Evolutionary conservation across 2,888 invertebrate genomes (phyloP), one percentile per base, ranked within the genome.

Genomic region (Oscheius sp.): DNA sequence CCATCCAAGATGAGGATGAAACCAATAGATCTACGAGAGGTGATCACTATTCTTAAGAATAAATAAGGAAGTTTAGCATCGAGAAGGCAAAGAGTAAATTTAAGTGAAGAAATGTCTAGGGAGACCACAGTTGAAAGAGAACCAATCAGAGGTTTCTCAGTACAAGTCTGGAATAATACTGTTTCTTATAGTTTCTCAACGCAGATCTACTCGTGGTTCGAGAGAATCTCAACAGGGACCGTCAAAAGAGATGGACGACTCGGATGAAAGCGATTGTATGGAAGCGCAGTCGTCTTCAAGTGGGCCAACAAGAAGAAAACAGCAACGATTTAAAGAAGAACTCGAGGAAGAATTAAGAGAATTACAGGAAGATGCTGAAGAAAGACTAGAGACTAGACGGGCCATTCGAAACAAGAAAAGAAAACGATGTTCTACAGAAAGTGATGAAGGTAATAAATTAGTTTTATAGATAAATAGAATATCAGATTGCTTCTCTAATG

Each of bases 401-500:
- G 7, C 18, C 1, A 27, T 35, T 16, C 49, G 35, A 29, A 66
- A 49, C 7, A 23, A 49, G 0, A 66, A 66, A 52, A 49, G 66
- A 12, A 66, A 66, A 35, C 27, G 43, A 9, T 41, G 7, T 52
- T 27, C 29, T 6, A 49, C 29, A 1, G 66, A 52, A 13, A 52
- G 49, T 6, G 49, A 66, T 13, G 66, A 49, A 23, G 61, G 61
- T 41, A 21, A 45, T 13, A 9, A 16, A 45, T 18, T 21, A 45
- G 7, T 45, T 45, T 45, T 49, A 18, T 49, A 49, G 5, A 49
- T 23, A 21, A 23, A 18, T 18, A 21, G 3, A 23, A 23, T 58
- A 16, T 58, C 49, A 58, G 58, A 58, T 12, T 25, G 27, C 27
- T 58, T 58, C 27, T 58, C 58, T 13, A n/a, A 29, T n/a, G 29